Evolutionary conservation across 2,113 vertebrate species (phyloP).

Genomic region (Boulengeromyrus knoepffleri): DNA sequence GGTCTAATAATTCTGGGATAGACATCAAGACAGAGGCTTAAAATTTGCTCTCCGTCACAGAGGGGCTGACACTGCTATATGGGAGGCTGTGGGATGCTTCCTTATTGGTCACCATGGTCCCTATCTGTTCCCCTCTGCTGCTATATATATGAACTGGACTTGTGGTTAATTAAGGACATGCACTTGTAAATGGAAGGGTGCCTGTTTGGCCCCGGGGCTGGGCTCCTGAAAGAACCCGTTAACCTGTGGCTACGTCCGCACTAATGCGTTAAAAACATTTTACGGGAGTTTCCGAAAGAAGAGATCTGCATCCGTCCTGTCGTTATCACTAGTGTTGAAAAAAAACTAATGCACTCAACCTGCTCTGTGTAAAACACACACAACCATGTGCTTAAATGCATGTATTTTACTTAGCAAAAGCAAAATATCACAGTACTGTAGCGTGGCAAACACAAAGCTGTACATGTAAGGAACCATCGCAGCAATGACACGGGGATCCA

Average conservation of each 20-base stretch:
- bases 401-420: too few species aligned
- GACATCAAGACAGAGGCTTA: background rate
- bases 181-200: background rate
- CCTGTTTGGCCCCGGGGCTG: background rate
- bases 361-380: too few species aligned
- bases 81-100: background rate
- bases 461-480: too few species aligned
- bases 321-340: too few species aligned
- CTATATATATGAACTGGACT: background rate
- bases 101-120: background rate
- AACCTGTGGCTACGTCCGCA: background rate
- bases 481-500: too few species aligned
- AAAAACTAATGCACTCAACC: too few species aligned
- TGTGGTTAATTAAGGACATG: background rate
- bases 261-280: too few species aligned
- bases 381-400: too few species aligned
- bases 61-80: background rate
- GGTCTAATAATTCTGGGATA: background rate
- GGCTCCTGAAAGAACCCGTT: background rate
- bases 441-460: too few species aligned
- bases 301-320: too few species aligned
- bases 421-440: too few species aligned
- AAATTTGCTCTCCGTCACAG: background rate
- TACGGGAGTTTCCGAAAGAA: too few species aligned
- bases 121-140: background rate